Percentiles rank a stretch among this genome's conserved stretches.
Evolutionary conservation across 2,113 vertebrate species (phyloP).

Genomic region (Dermatemys mawii): DNA sequence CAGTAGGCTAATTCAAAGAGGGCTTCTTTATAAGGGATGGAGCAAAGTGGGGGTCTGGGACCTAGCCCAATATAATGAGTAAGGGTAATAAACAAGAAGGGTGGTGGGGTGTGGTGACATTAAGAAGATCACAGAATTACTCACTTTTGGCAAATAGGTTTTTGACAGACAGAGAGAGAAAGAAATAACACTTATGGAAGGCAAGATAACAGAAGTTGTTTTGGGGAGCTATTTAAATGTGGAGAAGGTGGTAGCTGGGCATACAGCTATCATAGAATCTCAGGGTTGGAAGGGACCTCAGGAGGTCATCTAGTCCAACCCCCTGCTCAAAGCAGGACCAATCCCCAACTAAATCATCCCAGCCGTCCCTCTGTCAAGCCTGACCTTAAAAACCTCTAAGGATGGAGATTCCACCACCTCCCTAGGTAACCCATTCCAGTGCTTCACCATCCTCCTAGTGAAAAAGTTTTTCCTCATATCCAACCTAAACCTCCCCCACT

Average conservation of each 20-base stretch:
- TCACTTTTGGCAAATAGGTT: not conserved
- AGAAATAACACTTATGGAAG: not conserved
- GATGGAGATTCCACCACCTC: too few relatives aligned
- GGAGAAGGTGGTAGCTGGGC: not conserved
- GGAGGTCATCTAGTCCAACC: too few relatives aligned
- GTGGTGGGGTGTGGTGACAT: not conserved
- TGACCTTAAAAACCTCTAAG: too few relatives aligned
- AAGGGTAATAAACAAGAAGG: not conserved
- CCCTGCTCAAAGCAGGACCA: too few relatives aligned
- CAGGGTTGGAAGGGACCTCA: too few relatives aligned
- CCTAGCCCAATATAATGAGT: not conserved
- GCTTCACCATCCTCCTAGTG: too few relatives aligned
- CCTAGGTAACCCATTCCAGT: too few relatives aligned
- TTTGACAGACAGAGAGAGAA: not conserved
- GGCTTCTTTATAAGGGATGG: not conserved
- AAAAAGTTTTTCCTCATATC: too few relatives aligned
- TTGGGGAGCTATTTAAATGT: accelerated
- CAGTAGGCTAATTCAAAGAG: not conserved
- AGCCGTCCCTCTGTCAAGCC: too few relatives aligned
- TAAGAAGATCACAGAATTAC: not conserved
- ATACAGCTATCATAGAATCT: too few relatives aligned
- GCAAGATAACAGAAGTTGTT: accelerated
- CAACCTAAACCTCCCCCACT: too few relatives aligned
- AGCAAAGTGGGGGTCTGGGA: not conserved
- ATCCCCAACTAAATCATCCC: too few relatives aligned